phyloP scores from a whole-genome alignment of 2,888 invertebrate genomes.

The Cloeon dipterum region DNA sequence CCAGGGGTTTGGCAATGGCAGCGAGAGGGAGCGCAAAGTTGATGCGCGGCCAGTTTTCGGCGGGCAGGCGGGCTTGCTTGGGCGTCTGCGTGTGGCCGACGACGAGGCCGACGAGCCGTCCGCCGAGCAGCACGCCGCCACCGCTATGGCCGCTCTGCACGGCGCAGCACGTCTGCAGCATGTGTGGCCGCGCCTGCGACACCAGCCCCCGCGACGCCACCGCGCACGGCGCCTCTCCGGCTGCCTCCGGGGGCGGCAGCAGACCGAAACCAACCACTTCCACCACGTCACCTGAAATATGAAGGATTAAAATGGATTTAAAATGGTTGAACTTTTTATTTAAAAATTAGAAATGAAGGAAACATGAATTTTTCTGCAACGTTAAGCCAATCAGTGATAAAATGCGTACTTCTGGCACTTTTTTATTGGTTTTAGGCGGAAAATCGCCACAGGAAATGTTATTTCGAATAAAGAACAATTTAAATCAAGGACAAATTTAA shows the following conservation, averaged over 20 bases:
- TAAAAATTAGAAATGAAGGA: too few species aligned
- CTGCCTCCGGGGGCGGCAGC: constrained; percentile 16
- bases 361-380: too few species aligned
- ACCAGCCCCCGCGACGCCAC: constrained; percentile 30
- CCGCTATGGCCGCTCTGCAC: constrained; percentile 38
- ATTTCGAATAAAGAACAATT: too few species aligned
- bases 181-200: constrained; percentile 23
- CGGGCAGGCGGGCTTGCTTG: constrained; percentile 19
- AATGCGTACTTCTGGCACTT: too few species aligned
- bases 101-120: constrained; percentile 28
- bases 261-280: constrained; percentile 26
- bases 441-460: too few species aligned
- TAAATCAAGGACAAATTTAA: too few species aligned
- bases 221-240: constrained; percentile 17
- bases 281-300: constrained; percentile 27
- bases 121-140: constrained; percentile 28
- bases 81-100: constrained; percentile 30
- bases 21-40: constrained; percentile 34
- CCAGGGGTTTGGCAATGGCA: constrained; percentile 20
- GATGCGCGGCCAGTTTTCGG: constrained; percentile 24
- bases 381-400: too few species aligned
- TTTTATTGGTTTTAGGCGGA: too few species aligned
- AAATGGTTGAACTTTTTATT: too few species aligned
- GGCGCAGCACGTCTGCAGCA: constrained; percentile 37
- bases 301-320: too few species aligned